Evolutionary conservation across 2,888 invertebrate species (phyloP).

Genomic region (Anarsia innoxiella): DNA sequence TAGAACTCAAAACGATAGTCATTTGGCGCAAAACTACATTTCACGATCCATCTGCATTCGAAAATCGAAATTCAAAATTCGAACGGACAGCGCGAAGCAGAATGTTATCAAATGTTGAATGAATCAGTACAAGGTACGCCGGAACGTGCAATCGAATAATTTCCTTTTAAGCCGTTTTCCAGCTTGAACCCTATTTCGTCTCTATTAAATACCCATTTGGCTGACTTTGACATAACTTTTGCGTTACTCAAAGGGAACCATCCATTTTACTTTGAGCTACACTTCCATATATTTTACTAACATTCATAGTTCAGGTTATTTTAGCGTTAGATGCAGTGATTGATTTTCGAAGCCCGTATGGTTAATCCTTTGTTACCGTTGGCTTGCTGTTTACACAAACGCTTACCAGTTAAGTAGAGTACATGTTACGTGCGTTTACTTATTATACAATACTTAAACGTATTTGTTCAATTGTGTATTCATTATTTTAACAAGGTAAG

Average conservation of each 20-base stretch:
- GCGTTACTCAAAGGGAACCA: too few species aligned
- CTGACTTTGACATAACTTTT: constrained; percentile 1
- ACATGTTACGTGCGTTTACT: constrained; percentile 34
- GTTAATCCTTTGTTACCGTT: constrained; percentile 59
- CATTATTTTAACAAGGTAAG: too few species aligned
- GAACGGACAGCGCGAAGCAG: constrained; percentile 28
- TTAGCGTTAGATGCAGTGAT: constrained; percentile 43
- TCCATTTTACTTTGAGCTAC: background rate
- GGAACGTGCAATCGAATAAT: constrained; percentile 5
- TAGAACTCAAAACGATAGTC: background rate
- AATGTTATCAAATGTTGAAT: constrained; percentile 38
- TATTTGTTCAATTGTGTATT: background rate
- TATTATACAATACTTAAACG: constrained; percentile 4
- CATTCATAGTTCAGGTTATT: too few species aligned
- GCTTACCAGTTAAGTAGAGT: constrained; percentile 65
- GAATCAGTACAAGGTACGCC: constrained; percentile 42
- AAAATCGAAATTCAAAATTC: constrained; percentile 19
- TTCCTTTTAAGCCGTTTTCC: constrained; percentile 5
- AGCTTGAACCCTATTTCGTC: background rate
- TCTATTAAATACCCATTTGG: background rate
- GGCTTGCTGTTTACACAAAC: constrained; percentile 67
- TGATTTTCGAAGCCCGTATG: constrained; percentile 65
- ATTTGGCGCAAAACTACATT: background rate
- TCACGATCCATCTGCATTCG: constrained; percentile 7
- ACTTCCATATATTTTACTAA: too few species aligned